Evolutionary conservation across 2,797 vertebrate genomes (phyloP).

Genomic region (Hydrophis major): DNA sequence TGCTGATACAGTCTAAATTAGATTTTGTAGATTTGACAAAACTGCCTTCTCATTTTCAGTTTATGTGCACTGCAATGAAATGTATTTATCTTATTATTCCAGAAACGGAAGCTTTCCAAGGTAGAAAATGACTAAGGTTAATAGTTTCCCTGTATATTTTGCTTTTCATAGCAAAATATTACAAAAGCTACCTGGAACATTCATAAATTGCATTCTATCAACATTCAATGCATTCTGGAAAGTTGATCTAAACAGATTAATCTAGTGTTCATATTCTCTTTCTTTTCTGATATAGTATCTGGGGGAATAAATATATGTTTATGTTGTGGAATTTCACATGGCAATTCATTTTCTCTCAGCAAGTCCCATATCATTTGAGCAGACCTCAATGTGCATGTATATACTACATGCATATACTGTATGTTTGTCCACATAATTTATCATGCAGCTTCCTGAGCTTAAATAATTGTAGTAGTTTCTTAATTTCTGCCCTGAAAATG

Average conservation of each 20-base stretch:
- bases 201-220: neutral
- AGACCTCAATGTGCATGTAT: neutral
- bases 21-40: neutral
- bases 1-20: neutral
- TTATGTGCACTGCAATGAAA: neutral
- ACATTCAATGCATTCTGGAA: neutral
- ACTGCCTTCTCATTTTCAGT: conserved; percentile 14
- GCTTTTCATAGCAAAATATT: conserved; percentile 2
- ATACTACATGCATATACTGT: neutral
- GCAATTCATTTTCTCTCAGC: neutral
- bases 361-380: neutral
- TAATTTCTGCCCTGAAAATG: neutral
- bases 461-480: neutral
- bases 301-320: neutral
- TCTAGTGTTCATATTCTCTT: neutral
- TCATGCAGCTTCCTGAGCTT: neutral
- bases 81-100: neutral
- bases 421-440: neutral
- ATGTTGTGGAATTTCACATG: neutral
- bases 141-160: neutral
- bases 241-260: neutral
- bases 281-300: neutral
- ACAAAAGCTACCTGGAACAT: neutral
- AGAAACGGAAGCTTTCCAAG: neutral
- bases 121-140: neutral